Base-by-base conservation (phyloP, 2,113 vertebrate species). In the Callopanchax toddi region DNA sequence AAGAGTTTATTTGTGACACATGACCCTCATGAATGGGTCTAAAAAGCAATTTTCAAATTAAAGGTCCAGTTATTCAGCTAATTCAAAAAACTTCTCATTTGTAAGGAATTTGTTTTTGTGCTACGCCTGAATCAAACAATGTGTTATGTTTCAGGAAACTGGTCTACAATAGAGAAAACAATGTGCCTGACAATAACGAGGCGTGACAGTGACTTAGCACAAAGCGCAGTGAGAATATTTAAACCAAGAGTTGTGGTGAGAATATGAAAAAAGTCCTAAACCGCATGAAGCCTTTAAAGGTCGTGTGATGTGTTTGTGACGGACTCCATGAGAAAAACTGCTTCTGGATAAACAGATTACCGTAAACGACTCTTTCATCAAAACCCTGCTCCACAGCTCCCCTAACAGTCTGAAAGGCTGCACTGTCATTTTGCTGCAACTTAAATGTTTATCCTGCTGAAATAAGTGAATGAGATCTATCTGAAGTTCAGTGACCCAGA, bases 401-500 rank as follows among this genome's bases (percentile, higher is more conserved):
- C 15, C 53, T 16, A 56, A 40, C 18, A 40, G 36, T 17, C 15
- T 12, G 18, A 23, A 39, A 39, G 34, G 1, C 20, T 20, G 20
- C n/a, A 16, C 6, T 51, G 9, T 29, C 12, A 10, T 5, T 51
- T n/a, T 32, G 21, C 16, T 40, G 11, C 5, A 18, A 7, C 12
- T 25, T 18, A 11, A n/a, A n/a, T n/a, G n/a, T n/a, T 11, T 42
- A 32, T 6, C 10, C 16, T 13, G 9, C 22, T 56, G 40, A 42
- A 17, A 50, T 17, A 42, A 43, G 32, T 6, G 17, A 29, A 56
- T 22, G 3, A 23, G 20, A 21, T 48, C 3, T 34, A 20, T 49
- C 55, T 21, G 29, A 18, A 34, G 13, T 49, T 55, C 43, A 64
- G 52, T 34, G 73, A 79, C 76, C 79, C 82, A 87, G 50, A 81